Percentiles rank a stretch among this genome's conserved stretches.
These are phyloP conservation scores for Yoshiicerus persimilis DNA, from an alignment of 1,140 invertebrate species.

Conservation along the genomic window DNA sequence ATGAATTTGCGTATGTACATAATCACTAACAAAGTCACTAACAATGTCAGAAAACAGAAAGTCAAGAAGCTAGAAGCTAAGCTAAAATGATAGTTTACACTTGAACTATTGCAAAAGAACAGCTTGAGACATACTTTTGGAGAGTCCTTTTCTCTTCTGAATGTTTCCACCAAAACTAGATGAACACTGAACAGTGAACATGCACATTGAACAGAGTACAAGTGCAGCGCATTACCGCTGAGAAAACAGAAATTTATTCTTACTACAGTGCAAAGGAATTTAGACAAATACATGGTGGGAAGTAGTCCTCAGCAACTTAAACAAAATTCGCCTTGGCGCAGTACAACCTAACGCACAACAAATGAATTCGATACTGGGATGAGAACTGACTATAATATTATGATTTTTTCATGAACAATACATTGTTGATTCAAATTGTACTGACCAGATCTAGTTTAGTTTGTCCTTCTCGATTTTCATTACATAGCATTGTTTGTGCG, in stretches of 20 bases:
- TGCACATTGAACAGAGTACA: neutral
- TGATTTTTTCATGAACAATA: neutral
- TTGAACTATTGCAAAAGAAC: neutral
- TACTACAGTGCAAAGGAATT: neutral
- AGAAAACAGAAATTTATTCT: neutral
- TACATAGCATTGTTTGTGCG: neutral
- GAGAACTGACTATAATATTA: neutral
- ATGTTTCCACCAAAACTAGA: neutral
- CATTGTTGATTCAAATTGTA: neutral
- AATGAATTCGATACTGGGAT: neutral
- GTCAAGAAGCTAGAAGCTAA: neutral
- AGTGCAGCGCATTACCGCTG: neutral
- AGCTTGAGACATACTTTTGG: neutral
- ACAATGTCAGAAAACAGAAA: neutral
- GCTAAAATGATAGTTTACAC: neutral
- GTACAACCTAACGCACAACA: neutral
- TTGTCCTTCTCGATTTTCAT: neutral
- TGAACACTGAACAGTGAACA: too few relatives aligned
- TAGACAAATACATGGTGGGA: too few relatives aligned
- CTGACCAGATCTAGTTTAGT: neutral
- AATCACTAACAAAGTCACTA: neutral
- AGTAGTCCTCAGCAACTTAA: too few relatives aligned
- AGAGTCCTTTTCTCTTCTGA: neutral
- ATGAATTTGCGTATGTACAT: neutral
- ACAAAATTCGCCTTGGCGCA: too few relatives aligned